These are phyloP conservation scores for Cyprinus carpio DNA, from an alignment of 2,113 vertebrate species.

Conservation along the genomic window DNA sequence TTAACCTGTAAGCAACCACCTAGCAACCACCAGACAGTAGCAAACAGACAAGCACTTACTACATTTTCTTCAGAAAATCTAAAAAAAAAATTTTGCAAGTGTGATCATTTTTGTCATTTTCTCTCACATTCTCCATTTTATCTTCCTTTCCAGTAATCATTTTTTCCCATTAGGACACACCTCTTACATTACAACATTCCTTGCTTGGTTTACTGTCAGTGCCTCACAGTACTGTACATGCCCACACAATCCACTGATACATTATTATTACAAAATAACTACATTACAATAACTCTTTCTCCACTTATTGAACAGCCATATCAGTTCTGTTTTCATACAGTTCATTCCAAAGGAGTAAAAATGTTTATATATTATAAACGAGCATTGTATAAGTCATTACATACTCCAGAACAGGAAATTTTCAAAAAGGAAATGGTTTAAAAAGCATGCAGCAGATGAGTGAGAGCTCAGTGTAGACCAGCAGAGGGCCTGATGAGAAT, in stretches of 20 bases:
- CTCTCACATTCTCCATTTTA: background rate
- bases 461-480: background rate
- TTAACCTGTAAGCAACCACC: background rate
- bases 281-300: background rate
- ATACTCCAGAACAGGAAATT: background rate
- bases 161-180: background rate
- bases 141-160: background rate
- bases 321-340: background rate
- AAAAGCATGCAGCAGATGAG: constrained; percentile 10
- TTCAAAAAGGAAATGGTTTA: constrained; percentile 12
- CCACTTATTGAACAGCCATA: background rate
- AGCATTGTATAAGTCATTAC: background rate
- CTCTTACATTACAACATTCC: constrained; percentile 20
- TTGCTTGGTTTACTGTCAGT: background rate
- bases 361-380: background rate
- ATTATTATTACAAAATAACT: background rate
- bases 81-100: background rate
- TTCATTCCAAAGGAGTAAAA: background rate
- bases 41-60: background rate
- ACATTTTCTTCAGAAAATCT: background rate
- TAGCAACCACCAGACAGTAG: background rate
- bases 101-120: background rate
- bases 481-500: background rate
- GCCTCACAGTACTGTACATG: background rate
- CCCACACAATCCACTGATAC: background rate